Base-by-base conservation (phyloP, 2,888 invertebrate species). In the Diadegma fenestrale region DNA sequence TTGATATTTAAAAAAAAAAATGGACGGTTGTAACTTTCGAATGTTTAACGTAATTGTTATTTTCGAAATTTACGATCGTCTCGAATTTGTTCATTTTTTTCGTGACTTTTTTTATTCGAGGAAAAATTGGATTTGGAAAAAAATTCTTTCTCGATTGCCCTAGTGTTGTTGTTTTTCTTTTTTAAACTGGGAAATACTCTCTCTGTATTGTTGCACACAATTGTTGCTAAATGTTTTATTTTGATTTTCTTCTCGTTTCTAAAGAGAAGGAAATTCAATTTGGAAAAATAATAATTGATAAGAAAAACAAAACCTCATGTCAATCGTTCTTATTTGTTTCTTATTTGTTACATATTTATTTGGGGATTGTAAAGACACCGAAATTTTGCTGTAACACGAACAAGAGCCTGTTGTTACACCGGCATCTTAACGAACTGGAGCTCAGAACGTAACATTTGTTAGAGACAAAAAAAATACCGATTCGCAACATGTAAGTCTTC, bases 271-370 rank as follows among this genome's bases (percentile, higher is more conserved):
- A 58, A 26, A 14, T 26, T 58, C 26, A 14, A 12, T 22, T 26
- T 26, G 14, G 45, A 43, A 45, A 45, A 63, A 76, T 81, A 69
- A 73, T 81, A 84, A 51, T 77, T 12, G 66, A 63, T 19, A 48
- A 41, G 12, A 58, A 26, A 22, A 22, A 58, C 19, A 63, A 64
- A 64, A 37, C 8, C 17, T 64, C 68, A 43, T 68, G 43, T 48
- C 78, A 79, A 72, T 77, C 78, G 61, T 85, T 48, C 78, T 85
- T 41, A 54, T 82, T 83, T 86, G 92, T 88, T 91, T 93, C 90
- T 93, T 93, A 93, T 94, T 93, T 94, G 94, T 94, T 94, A 91
- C 94, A 94, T 94, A 94, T 93, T 93, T 93, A 92, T 93, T 94
- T 92, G 92, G 93, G 92, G 92, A 91, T 90, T 88, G 91, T 92